Evolutionary conservation across 2,888 invertebrate species (phyloP).

Genomic region (Drosophila pullipes): DNA sequence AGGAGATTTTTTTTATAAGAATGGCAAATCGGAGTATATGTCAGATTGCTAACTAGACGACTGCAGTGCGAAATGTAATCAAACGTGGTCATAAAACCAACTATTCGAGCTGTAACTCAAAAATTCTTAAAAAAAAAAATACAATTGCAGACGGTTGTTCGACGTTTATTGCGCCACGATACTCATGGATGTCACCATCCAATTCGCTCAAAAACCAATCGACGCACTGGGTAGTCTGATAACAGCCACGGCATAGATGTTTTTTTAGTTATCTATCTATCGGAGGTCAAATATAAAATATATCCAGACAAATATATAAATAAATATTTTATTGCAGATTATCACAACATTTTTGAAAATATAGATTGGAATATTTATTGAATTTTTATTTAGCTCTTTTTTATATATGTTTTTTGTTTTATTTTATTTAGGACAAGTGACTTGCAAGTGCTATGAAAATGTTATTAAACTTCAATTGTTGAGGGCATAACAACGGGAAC

Average conservation of each 20-base stretch:
- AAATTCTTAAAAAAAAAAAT: background rate
- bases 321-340: background rate
- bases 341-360: background rate
- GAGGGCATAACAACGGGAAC: conserved; percentile 19
- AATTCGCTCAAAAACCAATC: background rate
- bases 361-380: background rate
- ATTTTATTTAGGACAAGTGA: background rate
- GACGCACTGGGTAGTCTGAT: background rate
- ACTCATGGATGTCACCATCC: background rate
- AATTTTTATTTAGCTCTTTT: background rate
- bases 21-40: conserved; percentile 7
- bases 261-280: background rate
- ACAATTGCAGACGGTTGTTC: background rate
- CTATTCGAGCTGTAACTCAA: background rate
- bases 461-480: conserved; percentile 27
- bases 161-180: conserved; percentile 11
- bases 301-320: background rate
- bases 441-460: conserved; percentile 24
- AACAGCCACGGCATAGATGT: background rate
- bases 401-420: background rate
- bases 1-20: conserved; percentile 49
- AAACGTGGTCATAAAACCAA: conserved; percentile 24
- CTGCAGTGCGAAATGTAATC: conserved; percentile 39
- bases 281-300: background rate
- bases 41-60: conserved; percentile 3